phyloP scores from a whole-genome alignment of 2,888 invertebrate genomes.

The Entomobrya proxima region DNA sequence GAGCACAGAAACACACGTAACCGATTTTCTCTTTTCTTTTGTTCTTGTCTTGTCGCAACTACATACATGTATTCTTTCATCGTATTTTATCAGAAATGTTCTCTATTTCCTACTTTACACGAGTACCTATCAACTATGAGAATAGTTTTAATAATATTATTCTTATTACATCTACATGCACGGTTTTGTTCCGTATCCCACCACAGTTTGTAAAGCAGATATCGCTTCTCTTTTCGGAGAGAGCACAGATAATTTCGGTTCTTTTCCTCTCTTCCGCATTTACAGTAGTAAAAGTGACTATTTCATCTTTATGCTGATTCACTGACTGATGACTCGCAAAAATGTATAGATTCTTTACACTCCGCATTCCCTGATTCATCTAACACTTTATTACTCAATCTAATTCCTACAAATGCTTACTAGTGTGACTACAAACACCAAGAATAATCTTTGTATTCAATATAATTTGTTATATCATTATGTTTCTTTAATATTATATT shows the following conservation, averaged over 20 bases:
- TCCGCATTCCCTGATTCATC: neutral
- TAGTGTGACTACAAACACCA: neutral
- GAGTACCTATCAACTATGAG: too few relatives aligned
- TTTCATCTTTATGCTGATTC: neutral
- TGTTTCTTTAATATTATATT: neutral
- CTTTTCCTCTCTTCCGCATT: neutral
- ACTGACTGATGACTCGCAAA: constrained; percentile 2
- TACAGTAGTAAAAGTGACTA: neutral
- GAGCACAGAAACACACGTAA: constrained; percentile 58
- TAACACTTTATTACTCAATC: neutral
- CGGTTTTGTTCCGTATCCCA: too few relatives aligned
- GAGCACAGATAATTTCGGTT: constrained; percentile 24
- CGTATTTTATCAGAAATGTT: too few relatives aligned
- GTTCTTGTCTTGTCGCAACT: neutral
- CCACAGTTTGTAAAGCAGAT: neutral
- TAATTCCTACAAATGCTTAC: neutral
- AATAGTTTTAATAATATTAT: too few relatives aligned
- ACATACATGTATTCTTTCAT: too few relatives aligned
- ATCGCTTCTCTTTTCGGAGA: constrained; percentile 24
- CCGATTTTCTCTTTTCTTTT: neutral
- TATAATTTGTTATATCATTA: neutral
- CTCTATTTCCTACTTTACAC: too few relatives aligned
- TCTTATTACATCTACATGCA: too few relatives aligned
- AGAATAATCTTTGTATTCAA: constrained; percentile 15
- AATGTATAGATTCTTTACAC: constrained; percentile 1